phyloP scores from a whole-genome alignment of 2,888 invertebrate species.

The Scotopteryx bipunctaria region DNA sequence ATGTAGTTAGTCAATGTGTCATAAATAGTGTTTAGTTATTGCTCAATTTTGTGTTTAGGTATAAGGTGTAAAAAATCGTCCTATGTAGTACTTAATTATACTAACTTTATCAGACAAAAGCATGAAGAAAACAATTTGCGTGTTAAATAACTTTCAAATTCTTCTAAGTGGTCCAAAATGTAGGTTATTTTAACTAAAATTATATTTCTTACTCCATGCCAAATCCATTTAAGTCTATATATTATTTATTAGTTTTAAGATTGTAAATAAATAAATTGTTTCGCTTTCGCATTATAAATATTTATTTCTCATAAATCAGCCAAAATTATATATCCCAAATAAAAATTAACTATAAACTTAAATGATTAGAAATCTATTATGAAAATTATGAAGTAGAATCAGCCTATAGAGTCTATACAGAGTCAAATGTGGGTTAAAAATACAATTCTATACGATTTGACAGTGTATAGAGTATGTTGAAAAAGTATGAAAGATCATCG shows the following conservation, averaged over 20 bases:
- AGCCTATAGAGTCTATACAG: conserved; percentile 33
- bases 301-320: conserved; percentile 76
- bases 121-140: too few species aligned
- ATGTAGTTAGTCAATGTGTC: too few species aligned
- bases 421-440: conserved; percentile 30
- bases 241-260: conserved; percentile 28
- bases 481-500: conserved; percentile 31
- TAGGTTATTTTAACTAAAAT: neutral
- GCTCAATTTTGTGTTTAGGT: too few species aligned
- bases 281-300: conserved; percentile 73
- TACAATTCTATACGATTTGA: conserved; percentile 30
- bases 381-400: conserved; percentile 52
- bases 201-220: conserved; percentile 1
- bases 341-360: conserved; percentile 76
- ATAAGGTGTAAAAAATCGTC: too few species aligned
- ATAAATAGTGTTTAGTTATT: too few species aligned
- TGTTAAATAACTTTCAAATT: too few species aligned
- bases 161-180: conserved; percentile 2
- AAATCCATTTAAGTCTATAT: conserved; percentile 1
- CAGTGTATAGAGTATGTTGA: conserved; percentile 18
- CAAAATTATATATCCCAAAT: conserved; percentile 77
- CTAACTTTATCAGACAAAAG: too few species aligned
- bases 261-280: conserved; percentile 47
- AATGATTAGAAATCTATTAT: conserved; percentile 61
- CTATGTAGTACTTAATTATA: too few species aligned